Base-by-base conservation (phyloP, 2,113 vertebrate genomes). In the Apteryx mantelli region DNA sequence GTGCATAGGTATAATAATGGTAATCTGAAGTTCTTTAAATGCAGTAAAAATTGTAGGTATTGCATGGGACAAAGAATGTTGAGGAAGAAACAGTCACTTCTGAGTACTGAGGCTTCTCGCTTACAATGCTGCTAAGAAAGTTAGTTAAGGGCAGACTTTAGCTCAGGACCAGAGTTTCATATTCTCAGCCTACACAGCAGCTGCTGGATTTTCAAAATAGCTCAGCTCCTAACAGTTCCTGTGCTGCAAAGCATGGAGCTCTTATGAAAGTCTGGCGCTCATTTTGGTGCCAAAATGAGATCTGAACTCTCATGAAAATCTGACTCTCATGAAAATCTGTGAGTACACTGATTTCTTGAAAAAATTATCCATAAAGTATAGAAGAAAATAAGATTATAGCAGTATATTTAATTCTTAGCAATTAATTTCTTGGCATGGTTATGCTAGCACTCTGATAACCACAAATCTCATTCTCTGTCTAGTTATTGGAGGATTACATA, bases 141-240 rank as follows among this genome's bases (percentile, higher is more conserved):
- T 95, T 91, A 65, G 91, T 38, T 89, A 77, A 40, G 86, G 78
- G 52, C 22, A 58, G 81, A 76, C 75, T 82, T 91, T 88, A 84
- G 93, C 92, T 95, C 2, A 4, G 69, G 60, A 90, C 55, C 68
- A 95, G 93, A 80, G 86, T 95, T 95, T 95, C 52, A 12, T 87
- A 65, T 95, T 95, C 85, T 25, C 94, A 95, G 83, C 97, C 96
- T 95, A 97, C 96, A 95, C 95, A 97, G 91, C 95, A 96, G 91
- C 97, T 97, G 95, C 87, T 92, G 56, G 82, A 5, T 44, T 70
- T 95, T 88, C 61, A 97, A 95, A 97, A 97, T 97, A 97, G 95
- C 96, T 96, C 94, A 65, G 3, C 81, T 88, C 78, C 87, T 82
- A 68, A 61, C 92, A 91, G 93, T 50, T 94, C 92, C 89, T 89